phyloP scores from a whole-genome alignment of 1,140 invertebrate species.

The Danaus melanippus region DNA sequence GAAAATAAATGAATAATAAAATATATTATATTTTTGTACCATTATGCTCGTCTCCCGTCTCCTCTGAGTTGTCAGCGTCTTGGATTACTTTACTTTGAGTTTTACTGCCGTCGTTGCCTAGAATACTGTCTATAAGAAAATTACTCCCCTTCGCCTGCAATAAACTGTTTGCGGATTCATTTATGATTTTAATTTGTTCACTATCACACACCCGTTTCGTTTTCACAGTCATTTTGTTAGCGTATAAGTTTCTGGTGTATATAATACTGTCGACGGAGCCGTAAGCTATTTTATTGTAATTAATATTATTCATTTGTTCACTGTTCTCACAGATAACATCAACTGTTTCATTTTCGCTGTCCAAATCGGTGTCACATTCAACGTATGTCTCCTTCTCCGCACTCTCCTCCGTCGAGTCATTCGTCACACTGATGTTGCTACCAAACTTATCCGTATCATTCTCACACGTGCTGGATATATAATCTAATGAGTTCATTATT shows the following conservation, averaged over 20 bases:
- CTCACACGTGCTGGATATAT: conserved; percentile 60
- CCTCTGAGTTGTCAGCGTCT: conserved; percentile 39
- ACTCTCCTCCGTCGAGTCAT: no score
- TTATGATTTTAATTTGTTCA: conserved; percentile 25
- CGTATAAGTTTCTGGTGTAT: conserved; percentile 18
- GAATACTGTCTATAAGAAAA: conserved; percentile 65
- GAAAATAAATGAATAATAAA: conserved; percentile 8
- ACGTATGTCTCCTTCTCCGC: no score
- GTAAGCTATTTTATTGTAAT: conserved; percentile 9
- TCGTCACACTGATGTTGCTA: no score
- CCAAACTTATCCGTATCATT: conserved; percentile 23
- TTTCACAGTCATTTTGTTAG: conserved; percentile 29
- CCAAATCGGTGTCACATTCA: conserved; percentile 45
- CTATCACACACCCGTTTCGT: conserved; percentile 28
- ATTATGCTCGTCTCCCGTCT: conserved; percentile 58
- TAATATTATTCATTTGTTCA: conserved; percentile 23
- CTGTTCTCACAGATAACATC: conserved; percentile 64
- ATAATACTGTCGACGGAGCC: conserved; percentile 6
- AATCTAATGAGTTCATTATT: conserved; percentile 41
- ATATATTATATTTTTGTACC: conserved; percentile 31
- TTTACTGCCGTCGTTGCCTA: conserved; percentile 49
- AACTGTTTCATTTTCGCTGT: conserved; percentile 66
- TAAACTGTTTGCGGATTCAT: conserved; percentile 29
- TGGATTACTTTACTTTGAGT: conserved; percentile 17
- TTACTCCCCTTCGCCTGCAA: conserved; percentile 31